Base-by-base conservation (phyloP, 2,888 invertebrate genomes). In the Chromoteleia sp. region DNA sequence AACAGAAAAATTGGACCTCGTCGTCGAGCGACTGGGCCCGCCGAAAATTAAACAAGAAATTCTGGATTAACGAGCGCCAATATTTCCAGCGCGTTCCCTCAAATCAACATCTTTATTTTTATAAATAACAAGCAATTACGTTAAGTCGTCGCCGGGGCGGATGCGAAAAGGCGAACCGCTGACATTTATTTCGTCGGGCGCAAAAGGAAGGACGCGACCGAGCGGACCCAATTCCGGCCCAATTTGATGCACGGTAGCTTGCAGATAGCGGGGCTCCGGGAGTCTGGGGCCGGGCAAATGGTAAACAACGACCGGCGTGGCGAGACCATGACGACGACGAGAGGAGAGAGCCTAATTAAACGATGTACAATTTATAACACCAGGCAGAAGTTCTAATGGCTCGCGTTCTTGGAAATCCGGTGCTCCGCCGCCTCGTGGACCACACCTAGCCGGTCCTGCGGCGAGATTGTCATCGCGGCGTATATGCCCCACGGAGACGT, bases 361-460 rank as follows among this genome's bases (percentile, higher is more conserved):
- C 91, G 91, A 91, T 91, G 91, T 91, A 91, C 90, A 91, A 91
- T 91, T 91, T 91, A 91, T 91, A 91, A 91, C 91, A 90, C 91
- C 90, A 91, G 89, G 86, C 87, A 87, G 88, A 89, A 87, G 90
- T 89, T 90, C 90, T 91, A 91, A 91, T 90, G 91, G 91, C 89
- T 90, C 89, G 88, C 91, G 91, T 91, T 91, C 91, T 84, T 91
- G 91, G 91, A 91, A 91, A 90, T 90, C 89, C 88, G 86, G 83
- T 86, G 85, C 87, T 86, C 21, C 87, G 86, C 86, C 89, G 89
- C 87, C 87, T 54, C 59, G 58, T 82, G 90, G 90, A 90, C 91
- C 91, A 91, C 91, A 91, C 91, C 91, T 91, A 91, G 88, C 86
- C 85, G 78, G 87, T 85, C 87, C 87, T 84, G 82, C 84, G 77